phyloP scores from a whole-genome alignment of 2,888 invertebrate species.

The Volucella inanis region DNA sequence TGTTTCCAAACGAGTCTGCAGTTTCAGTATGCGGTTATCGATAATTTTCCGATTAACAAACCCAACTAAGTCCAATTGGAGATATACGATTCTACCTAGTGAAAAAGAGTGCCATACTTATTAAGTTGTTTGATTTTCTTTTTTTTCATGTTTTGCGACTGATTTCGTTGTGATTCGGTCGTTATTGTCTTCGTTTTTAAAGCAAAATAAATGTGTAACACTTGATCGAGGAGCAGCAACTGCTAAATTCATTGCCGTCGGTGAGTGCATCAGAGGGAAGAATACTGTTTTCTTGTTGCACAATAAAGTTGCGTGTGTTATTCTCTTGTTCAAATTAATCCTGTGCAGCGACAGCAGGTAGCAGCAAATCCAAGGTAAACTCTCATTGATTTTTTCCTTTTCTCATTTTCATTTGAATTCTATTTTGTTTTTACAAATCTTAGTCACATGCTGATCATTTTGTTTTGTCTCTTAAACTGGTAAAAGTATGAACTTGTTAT shows the following conservation, averaged over 20 bases:
- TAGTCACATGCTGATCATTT: not conserved
- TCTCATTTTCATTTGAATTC: not conserved
- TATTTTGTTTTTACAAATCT: not conserved
- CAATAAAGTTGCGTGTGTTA: slow-evolving; percentile 1
- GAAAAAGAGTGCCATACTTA: slow-evolving; percentile 58
- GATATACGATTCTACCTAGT: slow-evolving; percentile 46
- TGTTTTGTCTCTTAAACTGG: not conserved
- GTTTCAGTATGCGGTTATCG: slow-evolving; percentile 36
- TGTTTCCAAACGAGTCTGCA: not conserved
- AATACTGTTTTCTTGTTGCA: slow-evolving; percentile 11
- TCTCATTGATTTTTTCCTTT: slow-evolving; percentile 47
- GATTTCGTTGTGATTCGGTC: too few relatives aligned
- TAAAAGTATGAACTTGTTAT: not conserved
- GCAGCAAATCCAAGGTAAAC: slow-evolving; percentile 48
- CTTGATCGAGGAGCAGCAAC: not conserved
- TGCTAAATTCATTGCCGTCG: too few relatives aligned
- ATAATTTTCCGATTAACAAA: slow-evolving; percentile 12
- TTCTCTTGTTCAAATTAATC: slow-evolving; percentile 12
- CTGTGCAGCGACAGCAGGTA: not conserved
- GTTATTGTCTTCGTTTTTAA: not conserved
- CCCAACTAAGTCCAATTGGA: slow-evolving; percentile 19
- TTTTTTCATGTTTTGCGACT: not conserved
- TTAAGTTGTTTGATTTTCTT: slow-evolving; percentile 46
- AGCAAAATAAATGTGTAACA: slow-evolving; percentile 25
- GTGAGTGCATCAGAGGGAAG: not conserved